A percentile compares a stretch with the other conserved stretches of the same genome.
Conservation (phyloP, 1,140 invertebrate genomes). For the Pseudoatta argentina region DNA sequence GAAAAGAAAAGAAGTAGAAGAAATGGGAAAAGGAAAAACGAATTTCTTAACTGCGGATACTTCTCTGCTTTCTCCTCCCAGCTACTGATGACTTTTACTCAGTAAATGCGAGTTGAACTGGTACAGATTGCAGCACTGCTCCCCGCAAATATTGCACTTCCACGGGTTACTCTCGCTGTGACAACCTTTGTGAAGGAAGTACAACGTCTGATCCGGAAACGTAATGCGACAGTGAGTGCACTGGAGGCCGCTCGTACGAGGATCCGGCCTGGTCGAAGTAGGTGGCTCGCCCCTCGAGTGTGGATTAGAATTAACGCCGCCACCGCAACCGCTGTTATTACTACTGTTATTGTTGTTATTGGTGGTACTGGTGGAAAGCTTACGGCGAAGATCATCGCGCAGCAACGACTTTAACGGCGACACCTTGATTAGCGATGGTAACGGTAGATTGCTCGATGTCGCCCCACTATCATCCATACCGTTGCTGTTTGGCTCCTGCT, state of each 20-base stretch:
- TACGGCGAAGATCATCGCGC: slow-evolving; percentile 92
- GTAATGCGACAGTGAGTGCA: slow-evolving; percentile 97
- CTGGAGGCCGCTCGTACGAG: slow-evolving; percentile 88
- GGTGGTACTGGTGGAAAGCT: slow-evolving; percentile 88
- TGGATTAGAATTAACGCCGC: slow-evolving; percentile 75
- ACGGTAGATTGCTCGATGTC: slow-evolving; percentile 89
- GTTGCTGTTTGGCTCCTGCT: slow-evolving; percentile 90
- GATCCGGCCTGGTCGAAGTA: slow-evolving; percentile 85
- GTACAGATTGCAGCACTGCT: slow-evolving; percentile 96
- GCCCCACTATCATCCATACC: slow-evolving; percentile 86
- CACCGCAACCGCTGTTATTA: slow-evolving; percentile 83
- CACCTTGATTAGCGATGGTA: slow-evolving; percentile 89
- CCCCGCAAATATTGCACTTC: slow-evolving; percentile 99
- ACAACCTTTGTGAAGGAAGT: slow-evolving; percentile 98
- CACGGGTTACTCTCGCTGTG: slow-evolving; percentile 98
- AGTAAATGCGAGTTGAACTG: slow-evolving; percentile 98
- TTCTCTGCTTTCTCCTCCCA: slow-evolving; percentile 28
- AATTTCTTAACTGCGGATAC: slow-evolving; percentile 19
- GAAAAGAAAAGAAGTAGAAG: slow-evolving; percentile 24
- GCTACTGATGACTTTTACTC: slow-evolving; percentile 94
- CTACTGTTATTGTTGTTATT: slow-evolving; percentile 83
- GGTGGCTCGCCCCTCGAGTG: slow-evolving; percentile 84
- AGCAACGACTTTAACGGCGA: slow-evolving; percentile 94
- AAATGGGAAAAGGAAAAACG: slow-evolving; percentile 36
- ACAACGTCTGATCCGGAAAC: slow-evolving; percentile 97